Percentiles rank a stretch among this genome's conserved stretches.
Evolutionary conservation across 1,140 invertebrate species (phyloP).

Genomic region (Leptopilina boulardi): DNA sequence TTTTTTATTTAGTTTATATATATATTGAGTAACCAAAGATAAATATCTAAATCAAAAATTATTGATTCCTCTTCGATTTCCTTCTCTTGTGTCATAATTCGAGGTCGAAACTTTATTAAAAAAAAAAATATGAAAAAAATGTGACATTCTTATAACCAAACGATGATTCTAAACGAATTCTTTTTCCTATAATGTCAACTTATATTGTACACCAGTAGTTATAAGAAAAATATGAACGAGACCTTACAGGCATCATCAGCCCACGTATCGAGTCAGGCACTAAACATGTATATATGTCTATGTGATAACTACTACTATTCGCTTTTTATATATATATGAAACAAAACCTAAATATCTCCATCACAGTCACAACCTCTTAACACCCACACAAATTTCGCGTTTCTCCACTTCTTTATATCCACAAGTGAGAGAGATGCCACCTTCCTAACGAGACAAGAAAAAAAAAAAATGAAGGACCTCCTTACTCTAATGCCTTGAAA

Average conservation of each 20-base stretch:
- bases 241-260: constrained; percentile 4
- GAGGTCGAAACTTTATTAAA: too few species aligned
- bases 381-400: neutral
- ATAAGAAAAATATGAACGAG: neutral
- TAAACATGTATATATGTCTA: neutral
- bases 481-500: constrained; percentile 28
- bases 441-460: constrained; percentile 14
- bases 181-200: neutral
- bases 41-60: too few species aligned
- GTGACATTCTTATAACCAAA: too few species aligned
- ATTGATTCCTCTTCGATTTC: too few species aligned
- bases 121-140: too few species aligned
- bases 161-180: too few species aligned
- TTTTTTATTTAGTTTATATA: too few species aligned
- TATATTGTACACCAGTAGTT: neutral
- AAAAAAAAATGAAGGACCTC: constrained; percentile 23
- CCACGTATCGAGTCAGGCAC: constrained; percentile 5
- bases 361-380: constrained; percentile 9
- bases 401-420: neutral
- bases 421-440: constrained; percentile 10
- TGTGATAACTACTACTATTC: neutral
- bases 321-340: neutral
- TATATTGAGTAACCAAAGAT: too few species aligned
- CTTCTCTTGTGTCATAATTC: too few species aligned
- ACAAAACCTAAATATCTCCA: neutral